Evolutionary conservation across 2,113 vertebrate genomes (phyloP).

Genomic region (Girardinichthys multiradiatus): DNA sequence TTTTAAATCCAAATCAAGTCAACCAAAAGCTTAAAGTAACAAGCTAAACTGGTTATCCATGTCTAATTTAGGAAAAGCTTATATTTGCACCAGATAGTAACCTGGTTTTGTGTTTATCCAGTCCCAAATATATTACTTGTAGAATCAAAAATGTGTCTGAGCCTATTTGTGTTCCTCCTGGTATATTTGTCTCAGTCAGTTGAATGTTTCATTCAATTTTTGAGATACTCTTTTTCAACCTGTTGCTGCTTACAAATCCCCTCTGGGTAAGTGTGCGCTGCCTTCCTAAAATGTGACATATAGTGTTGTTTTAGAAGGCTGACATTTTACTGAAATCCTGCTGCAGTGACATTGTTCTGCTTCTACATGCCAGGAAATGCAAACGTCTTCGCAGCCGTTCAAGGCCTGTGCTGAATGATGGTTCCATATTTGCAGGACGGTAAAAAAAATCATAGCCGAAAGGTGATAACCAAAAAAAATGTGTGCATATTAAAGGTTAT

Average conservation of each 20-base stretch:
- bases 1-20: too few species aligned
- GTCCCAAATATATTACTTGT: too few species aligned
- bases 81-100: too few species aligned
- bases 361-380: constrained; percentile 15
- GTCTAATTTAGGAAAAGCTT: too few species aligned
- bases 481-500: neutral
- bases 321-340: constrained; percentile 35
- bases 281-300: constrained; percentile 39
- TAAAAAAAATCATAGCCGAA: neutral
- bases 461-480: neutral
- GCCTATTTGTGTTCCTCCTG: too few species aligned
- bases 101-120: too few species aligned
- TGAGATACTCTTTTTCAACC: neutral
- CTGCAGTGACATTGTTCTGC: constrained; percentile 20
- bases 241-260: constrained; percentile 22
- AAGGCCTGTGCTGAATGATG: constrained; percentile 2
- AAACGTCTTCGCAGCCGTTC: constrained; percentile 16
- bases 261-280: constrained; percentile 18
- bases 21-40: too few species aligned
- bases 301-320: constrained; percentile 16
- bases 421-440: neutral
- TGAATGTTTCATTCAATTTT: neutral
- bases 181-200: neutral
- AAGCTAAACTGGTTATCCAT: too few species aligned
- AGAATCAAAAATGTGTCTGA: too few species aligned